Base-by-base conservation (phyloP, 2,888 invertebrate genomes). In the Eurytoma adleriae region DNA sequence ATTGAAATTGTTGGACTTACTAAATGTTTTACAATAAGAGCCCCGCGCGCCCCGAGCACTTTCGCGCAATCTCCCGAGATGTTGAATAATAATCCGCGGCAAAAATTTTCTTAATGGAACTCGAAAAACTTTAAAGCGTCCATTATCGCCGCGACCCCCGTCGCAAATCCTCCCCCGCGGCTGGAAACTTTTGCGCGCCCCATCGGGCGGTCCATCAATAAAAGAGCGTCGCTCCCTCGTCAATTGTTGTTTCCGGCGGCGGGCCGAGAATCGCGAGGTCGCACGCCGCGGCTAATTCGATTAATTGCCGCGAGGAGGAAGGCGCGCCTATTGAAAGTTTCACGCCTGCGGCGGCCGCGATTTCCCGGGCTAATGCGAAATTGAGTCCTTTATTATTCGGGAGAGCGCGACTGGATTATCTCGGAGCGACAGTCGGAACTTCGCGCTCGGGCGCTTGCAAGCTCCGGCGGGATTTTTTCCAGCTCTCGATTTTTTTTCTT, bases 251-350 rank as follows among this genome's bases (percentile, higher is more conserved):
- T 40, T 40, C 40, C 40, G 40, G 4, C 54, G 3, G 16, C n/a
- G n/a, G 16, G 54, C 14, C 54, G 14, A 54, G 14, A 54, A n/a
- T 20, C 54, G 52, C 69, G 30, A 69, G 54, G 62, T 69, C 20
- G 30, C 69, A 7, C 27, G 3, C 50, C 48, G n/a, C 52, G 56
- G 74, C 70, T 78, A 81, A 85, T 85, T 85, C 83, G 84, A 85
- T 85, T 85, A 83, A 85, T 85, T 78, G 83, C 54, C 79, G 83
- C 82, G 76, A 83, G 81, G 74, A 83, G 82, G 78, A 66, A 56
- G 54, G 73, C 12, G 0, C 10, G 59, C 20, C 74, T 24, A 80
- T 82, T 80, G 74, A 78, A 82, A 82, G 74, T 82, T 78, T 80
- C 80, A 78, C 64, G 75, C 80, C 82, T 80, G 81, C 71, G 57